phyloP scores from a whole-genome alignment of 2,797 vertebrate species.

The Tinamus major region DNA sequence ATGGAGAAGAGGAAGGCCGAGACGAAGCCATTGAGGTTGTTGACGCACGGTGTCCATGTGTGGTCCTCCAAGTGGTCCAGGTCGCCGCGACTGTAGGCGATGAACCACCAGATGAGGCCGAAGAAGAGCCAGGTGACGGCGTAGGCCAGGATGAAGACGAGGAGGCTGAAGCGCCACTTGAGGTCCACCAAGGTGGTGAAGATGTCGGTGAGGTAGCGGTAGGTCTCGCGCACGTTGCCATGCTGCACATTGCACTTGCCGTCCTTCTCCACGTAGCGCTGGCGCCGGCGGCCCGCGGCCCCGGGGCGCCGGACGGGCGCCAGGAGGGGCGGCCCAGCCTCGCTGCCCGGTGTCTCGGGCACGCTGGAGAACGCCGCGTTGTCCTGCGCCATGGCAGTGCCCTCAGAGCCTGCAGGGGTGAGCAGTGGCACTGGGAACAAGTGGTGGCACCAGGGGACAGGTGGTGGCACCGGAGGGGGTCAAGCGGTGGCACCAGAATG shows the following conservation, averaged over 20 bases:
- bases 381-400: constrained; percentile 86
- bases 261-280: constrained; percentile 97
- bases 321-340: neutral
- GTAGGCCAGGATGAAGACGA: constrained; percentile 96
- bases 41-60: constrained; percentile 94
- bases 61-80: constrained; percentile 93
- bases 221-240: constrained; percentile 93
- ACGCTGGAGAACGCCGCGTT: constrained; percentile 82
- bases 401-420: neutral
- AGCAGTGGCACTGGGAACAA: too few relatives aligned
- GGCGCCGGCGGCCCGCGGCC: constrained; percentile 78
- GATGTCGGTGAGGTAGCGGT: constrained; percentile 96
- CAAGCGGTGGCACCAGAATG: too few relatives aligned
- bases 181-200: constrained; percentile 98
- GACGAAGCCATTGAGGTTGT: constrained; percentile 95
- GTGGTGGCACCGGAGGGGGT: too few relatives aligned
- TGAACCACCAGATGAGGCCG: constrained; percentile 97
- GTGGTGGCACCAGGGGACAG: neutral
- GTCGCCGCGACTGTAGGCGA: constrained; percentile 95
- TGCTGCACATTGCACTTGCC: constrained; percentile 95
- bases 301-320: neutral
- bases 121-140: constrained; percentile 98
- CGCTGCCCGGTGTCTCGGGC: constrained; percentile 78
- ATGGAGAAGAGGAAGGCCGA: constrained; percentile 98
- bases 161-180: constrained; percentile 95